phyloP scores from a whole-genome alignment of 2,888 invertebrate genomes.

The Cephus pulcher region DNA sequence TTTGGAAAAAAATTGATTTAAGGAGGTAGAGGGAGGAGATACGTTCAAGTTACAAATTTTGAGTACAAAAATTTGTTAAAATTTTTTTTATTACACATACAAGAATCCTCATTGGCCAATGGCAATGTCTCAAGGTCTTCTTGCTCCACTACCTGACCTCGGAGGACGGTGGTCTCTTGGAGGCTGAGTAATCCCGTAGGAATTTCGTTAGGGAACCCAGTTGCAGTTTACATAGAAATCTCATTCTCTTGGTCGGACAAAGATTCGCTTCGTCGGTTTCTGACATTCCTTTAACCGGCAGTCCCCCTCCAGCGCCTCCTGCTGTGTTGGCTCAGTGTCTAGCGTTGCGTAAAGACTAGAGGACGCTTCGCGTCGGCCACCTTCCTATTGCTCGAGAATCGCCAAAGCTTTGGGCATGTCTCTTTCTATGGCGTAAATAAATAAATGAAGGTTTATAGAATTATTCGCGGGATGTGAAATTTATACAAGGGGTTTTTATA shows the following conservation, averaged over 20 bases:
- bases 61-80: too few species aligned
- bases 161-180: background rate
- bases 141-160: background rate
- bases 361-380: background rate
- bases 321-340: background rate
- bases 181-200: slow-evolving; percentile 45
- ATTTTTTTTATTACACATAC: background rate
- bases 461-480: background rate
- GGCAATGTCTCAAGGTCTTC: background rate
- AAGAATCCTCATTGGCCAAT: background rate
- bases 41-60: background rate
- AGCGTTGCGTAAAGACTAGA: background rate
- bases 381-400: background rate
- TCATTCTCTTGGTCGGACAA: background rate
- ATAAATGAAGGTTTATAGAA: background rate
- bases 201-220: slow-evolving; percentile 47
- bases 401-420: background rate
- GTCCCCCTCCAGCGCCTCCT: slow-evolving; percentile 22
- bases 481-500: background rate
- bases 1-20: background rate
- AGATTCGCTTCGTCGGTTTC: slow-evolving; percentile 6
- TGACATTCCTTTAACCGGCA: slow-evolving; percentile 42
- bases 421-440: background rate
- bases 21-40: too few species aligned
- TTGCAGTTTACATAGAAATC: background rate